Evolutionary conservation across 2,888 invertebrate genomes (phyloP), one percentile per base, ranked within the genome.

Genomic region (Parnassius smintheus): DNA sequence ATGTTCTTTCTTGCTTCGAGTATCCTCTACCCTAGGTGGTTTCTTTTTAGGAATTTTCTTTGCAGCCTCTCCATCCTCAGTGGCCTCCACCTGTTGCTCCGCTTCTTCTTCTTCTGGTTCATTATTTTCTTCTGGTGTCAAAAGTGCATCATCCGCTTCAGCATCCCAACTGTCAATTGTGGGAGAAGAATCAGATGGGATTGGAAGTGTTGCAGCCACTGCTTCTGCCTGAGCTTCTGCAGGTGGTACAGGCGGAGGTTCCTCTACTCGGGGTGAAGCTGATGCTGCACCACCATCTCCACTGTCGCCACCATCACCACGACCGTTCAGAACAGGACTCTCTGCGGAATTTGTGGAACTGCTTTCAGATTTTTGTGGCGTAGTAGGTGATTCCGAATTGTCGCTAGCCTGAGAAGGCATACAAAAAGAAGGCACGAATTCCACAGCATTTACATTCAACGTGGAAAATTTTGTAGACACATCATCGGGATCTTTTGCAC

Each of bases 391-490:
- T 74, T 91, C 90, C 72, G 83, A 84, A 78, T 88, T 83, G 72
- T 93, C 92, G 77, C 91, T 86, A 75, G 86, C 89, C 78, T 86
- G 84, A 75, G 93, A 93, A 81, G 93, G 91, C 85, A 92, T 92
- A 92, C 94, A 93, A 93, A 96, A 97, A 91, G 96, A 98, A 94
- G 99, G 98, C 94, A 98, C 98, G 93, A 99, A 99, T 94, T 97
- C 98, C 91, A 97, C 96, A 84, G 99, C 99, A 93, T 98, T 98
- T 83, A 98, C 98, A 92, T 99, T 99, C 91, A 98, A 94, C 92
- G 96, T 97, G 92, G 97, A 97, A 94, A 97, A 96, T 93, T 96
- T 95, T 80, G 94, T 93, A 91, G 95, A 94, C 93, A 95, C 92
- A 93, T 95, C 94, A 92, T 93, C 91, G 82, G 93, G 90, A 87